Conservation (phyloP, 2,888 invertebrate genomes). For the Ormyrus rosae region DNA sequence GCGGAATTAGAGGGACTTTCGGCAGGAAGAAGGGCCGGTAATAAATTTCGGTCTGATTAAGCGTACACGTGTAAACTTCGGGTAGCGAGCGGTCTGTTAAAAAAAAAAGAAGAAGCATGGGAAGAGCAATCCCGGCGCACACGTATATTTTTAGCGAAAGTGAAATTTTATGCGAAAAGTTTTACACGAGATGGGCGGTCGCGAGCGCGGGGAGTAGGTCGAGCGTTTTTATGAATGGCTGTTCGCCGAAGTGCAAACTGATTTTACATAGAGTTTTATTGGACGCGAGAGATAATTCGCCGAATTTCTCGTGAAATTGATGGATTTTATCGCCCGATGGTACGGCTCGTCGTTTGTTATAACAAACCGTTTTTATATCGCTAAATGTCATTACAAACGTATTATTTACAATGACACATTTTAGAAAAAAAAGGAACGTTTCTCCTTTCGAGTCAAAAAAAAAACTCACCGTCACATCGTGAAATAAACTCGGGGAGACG, state of each 20-base stretch:
- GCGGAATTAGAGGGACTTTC: no score
- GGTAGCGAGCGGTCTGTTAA: no score
- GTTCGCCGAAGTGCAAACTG: neutral
- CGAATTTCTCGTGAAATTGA: neutral
- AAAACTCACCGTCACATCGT: conserved; percentile 27
- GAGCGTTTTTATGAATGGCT: no score
- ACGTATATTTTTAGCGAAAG: neutral
- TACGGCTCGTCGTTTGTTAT: no score
- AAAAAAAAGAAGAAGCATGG: neutral
- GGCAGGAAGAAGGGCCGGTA: no score
- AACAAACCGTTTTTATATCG: no score
- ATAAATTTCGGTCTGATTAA: no score
- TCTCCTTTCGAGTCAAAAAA: neutral
- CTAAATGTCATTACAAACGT: no score
- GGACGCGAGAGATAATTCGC: neutral
- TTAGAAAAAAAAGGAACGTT: no score
- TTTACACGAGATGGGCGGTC: conserved; percentile 1
- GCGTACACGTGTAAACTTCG: no score
- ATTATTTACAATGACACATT: no score
- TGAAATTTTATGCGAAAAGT: conserved; percentile 42
- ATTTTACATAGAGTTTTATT: neutral
- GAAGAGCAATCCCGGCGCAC: neutral
- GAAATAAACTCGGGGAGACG: conserved; percentile 3
- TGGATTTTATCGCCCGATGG: neutral
- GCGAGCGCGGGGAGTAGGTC: neutral